phyloP scores from a whole-genome alignment of 2,113 vertebrate genomes.

The Saccopteryx leptura region DNA sequence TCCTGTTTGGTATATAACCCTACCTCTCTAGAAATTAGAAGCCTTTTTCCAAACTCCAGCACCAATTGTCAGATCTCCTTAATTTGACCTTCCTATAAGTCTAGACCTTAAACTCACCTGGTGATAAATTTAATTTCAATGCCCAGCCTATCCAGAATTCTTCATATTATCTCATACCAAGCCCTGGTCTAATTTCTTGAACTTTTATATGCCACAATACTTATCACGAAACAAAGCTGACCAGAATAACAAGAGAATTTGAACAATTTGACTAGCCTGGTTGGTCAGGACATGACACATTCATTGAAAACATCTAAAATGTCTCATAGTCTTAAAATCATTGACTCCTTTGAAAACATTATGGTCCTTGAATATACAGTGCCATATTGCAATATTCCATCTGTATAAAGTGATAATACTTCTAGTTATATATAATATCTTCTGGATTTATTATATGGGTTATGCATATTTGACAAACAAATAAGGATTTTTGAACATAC shows the following conservation, averaged over 20 bases:
- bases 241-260: background rate
- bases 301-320: constrained; percentile 46
- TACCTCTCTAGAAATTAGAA: background rate
- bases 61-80: background rate
- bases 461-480: background rate
- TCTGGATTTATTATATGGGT: background rate
- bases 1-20: background rate
- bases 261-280: background rate
- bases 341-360: background rate
- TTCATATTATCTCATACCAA: background rate
- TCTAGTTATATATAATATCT: background rate
- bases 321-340: background rate
- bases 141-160: background rate
- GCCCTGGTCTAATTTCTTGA: background rate
- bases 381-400: background rate
- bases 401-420: background rate
- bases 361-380: background rate
- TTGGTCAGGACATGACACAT: background rate
- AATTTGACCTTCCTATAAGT: background rate
- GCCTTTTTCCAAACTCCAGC: background rate
- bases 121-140: background rate
- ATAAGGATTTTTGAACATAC: background rate
- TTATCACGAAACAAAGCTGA: background rate
- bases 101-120: background rate
- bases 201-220: background rate